Percentiles rank a stretch among this genome's conserved stretches.
phyloP scores from a whole-genome alignment of 2,888 invertebrate species.

The Lasius fuliginosus region DNA sequence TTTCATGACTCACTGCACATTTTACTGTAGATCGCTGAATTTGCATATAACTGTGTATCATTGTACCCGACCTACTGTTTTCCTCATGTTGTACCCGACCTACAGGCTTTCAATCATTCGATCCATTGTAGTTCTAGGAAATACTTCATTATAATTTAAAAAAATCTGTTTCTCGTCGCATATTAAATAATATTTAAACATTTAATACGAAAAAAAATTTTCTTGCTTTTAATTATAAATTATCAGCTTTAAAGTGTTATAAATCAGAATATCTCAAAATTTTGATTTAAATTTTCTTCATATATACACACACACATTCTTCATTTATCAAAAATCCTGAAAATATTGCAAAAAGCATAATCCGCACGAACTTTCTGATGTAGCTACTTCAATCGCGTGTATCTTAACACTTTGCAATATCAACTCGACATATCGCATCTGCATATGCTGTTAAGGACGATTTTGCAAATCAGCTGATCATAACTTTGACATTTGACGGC shows the following conservation, averaged over 20 bases:
- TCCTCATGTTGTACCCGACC: not conserved
- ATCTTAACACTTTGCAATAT: not conserved
- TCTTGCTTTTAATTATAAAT: not conserved
- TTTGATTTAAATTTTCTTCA: not conserved
- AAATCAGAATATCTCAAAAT: not conserved
- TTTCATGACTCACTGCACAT: slow-evolving; percentile 16
- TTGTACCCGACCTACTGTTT: not conserved
- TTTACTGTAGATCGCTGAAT: slow-evolving; percentile 25
- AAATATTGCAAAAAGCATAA: not conserved
- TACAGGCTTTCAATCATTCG: not conserved
- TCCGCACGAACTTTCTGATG: not conserved
- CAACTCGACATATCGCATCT: not conserved
- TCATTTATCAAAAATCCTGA: not conserved
- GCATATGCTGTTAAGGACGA: not conserved
- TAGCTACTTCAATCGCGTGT: slow-evolving; percentile 2
- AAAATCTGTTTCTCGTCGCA: not conserved
- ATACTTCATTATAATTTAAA: not conserved
- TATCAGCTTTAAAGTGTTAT: not conserved
- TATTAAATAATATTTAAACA: not conserved
- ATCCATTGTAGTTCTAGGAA: not conserved
- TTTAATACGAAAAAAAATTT: not conserved
- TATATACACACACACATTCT: not conserved
- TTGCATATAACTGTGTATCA: slow-evolving; percentile 39
- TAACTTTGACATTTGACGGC: slow-evolving; percentile 24
- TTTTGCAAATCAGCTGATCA: slow-evolving; percentile 21